phyloP scores from a whole-genome alignment of 1,140 invertebrate species.

The Pogonomyrmex barbatus region DNA sequence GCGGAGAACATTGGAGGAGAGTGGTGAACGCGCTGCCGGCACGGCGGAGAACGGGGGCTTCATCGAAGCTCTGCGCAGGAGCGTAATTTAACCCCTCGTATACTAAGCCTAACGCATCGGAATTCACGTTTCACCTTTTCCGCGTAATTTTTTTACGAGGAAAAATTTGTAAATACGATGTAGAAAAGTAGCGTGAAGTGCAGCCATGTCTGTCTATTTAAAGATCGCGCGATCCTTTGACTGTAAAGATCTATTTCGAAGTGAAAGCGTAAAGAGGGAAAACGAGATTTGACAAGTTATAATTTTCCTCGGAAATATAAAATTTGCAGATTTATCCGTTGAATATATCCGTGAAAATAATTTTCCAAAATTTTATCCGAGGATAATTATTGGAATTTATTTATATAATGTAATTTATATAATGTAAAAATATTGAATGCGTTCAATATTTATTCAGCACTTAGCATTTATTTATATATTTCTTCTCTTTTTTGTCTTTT shows the following conservation, averaged over 20 bases:
- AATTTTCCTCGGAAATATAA: neutral
- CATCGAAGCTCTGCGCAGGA: constrained; percentile 40
- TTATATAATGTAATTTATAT: too few species aligned
- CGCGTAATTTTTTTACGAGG: neutral
- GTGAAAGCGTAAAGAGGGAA: neutral
- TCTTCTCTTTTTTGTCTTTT: neutral
- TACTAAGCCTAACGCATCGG: constrained; percentile 18
- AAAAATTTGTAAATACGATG: neutral
- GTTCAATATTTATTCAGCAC: neutral
- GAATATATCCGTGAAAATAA: too few species aligned
- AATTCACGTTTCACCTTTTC: constrained; percentile 5
- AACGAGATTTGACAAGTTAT: neutral
- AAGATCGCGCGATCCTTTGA: neutral
- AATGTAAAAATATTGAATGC: too few species aligned
- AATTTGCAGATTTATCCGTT: neutral
- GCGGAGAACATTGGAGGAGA: constrained; percentile 58
- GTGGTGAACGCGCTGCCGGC: constrained; percentile 44
- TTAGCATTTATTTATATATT: neutral
- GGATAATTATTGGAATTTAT: neutral
- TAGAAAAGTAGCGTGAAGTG: neutral
- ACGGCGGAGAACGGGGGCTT: constrained; percentile 23
- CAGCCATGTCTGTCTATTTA: neutral
- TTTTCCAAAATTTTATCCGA: neutral
- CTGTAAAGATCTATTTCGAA: neutral
- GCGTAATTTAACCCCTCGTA: constrained; percentile 60